These are phyloP conservation scores for Sceloporus undulatus DNA, from an alignment of 2,113 vertebrate genomes.

Conservation along the genomic window DNA sequence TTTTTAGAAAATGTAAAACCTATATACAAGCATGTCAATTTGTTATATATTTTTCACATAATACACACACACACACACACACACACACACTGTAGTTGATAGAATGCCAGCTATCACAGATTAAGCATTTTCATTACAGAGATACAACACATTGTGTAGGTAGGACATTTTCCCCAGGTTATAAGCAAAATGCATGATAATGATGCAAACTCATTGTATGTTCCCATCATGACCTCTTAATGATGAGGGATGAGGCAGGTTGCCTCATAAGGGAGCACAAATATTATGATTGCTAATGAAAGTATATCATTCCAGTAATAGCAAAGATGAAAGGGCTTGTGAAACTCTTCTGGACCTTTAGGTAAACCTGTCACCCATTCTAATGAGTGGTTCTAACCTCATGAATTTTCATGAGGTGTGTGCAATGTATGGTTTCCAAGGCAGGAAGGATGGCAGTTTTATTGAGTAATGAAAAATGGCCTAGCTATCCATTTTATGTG, in stretches of 20 bases:
- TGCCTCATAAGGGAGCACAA: neutral
- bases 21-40: too few species aligned
- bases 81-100: neutral
- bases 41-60: neutral
- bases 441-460: slow-evolving; percentile 31
- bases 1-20: neutral
- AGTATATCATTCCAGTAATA: neutral
- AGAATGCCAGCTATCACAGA: neutral
- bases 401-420: slow-evolving; percentile 33
- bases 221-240: neutral
- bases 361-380: slow-evolving; percentile 25
- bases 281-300: slow-evolving; percentile 16
- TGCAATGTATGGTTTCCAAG: slow-evolving; percentile 24
- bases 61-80: neutral
- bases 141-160: neutral
- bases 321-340: neutral
- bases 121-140: neutral
- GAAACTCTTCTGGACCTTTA: neutral
- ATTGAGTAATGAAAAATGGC: slow-evolving; percentile 13
- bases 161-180: neutral
- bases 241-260: neutral
- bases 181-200: accelerated
- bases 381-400: neutral
- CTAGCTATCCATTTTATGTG: slow-evolving; percentile 32
- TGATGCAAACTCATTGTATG: neutral